Conservation (phyloP, 1,140 invertebrate species). For the Heliconius hewitsoni region DNA sequence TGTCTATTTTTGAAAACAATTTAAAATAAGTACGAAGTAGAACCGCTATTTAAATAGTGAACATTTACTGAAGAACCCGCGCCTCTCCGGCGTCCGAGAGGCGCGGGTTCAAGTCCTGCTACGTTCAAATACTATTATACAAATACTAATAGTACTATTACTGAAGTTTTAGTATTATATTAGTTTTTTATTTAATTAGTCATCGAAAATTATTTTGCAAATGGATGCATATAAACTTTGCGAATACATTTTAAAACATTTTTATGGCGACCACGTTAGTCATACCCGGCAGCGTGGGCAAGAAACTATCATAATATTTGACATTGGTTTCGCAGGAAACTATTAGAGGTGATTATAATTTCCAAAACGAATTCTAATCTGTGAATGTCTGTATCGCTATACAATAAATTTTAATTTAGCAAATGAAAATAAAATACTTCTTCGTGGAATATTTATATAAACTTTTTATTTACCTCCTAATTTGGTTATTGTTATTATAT, state of each 20-base stretch:
- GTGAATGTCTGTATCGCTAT: constrained; percentile 29
- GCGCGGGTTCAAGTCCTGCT: too few species aligned
- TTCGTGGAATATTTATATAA: background rate
- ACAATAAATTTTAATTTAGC: constrained; percentile 1
- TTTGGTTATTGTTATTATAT: too few species aligned
- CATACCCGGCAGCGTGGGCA: constrained; percentile 27
- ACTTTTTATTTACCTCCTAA: too few species aligned
- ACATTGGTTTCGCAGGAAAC: constrained; percentile 35
- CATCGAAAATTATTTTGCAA: too few species aligned
- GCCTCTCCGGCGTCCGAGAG: too few species aligned
- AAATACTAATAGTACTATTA: too few species aligned
- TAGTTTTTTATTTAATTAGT: too few species aligned
- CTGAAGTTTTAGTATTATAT: too few species aligned
- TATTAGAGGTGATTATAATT: constrained; percentile 46
- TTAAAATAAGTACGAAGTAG: background rate
- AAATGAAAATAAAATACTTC: background rate
- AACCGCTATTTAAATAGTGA: background rate
- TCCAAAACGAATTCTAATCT: constrained; percentile 47
- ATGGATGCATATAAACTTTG: background rate
- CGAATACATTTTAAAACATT: background rate
- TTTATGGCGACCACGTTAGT: constrained; percentile 30
- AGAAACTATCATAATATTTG: constrained; percentile 31
- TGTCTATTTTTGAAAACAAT: constrained; percentile 43
- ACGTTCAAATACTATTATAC: too few species aligned
- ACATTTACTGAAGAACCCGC: background rate